phyloP scores from a whole-genome alignment of 2,888 invertebrate species.

The Crioceris asparagi region DNA sequence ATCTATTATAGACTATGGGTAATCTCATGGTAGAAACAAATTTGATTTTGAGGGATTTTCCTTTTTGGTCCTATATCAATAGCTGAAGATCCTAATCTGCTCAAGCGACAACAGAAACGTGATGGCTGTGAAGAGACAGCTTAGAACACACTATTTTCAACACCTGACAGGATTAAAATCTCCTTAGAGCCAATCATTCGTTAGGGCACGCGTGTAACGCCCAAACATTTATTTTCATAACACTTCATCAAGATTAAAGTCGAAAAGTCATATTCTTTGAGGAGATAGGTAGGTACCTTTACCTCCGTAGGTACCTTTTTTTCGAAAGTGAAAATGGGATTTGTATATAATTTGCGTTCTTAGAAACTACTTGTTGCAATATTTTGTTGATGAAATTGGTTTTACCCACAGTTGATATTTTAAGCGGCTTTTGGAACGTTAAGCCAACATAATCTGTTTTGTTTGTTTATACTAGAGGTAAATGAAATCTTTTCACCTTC shows the following conservation, averaged over 20 bases:
- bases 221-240: constrained; percentile 17
- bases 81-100: too few relatives aligned
- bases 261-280: constrained; percentile 10
- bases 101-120: too few relatives aligned
- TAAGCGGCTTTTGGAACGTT: constrained; percentile 2
- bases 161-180: constrained; percentile 15
- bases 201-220: constrained; percentile 16
- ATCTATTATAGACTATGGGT: too few relatives aligned
- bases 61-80: too few relatives aligned
- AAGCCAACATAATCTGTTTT: too few relatives aligned
- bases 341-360: constrained; percentile 2
- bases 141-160: constrained; percentile 17
- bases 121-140: too few relatives aligned
- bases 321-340: constrained; percentile 1
- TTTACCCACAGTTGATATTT: constrained; percentile 4
- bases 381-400: constrained; percentile 7
- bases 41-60: too few relatives aligned
- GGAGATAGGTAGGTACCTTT: neutral
- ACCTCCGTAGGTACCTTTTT: too few relatives aligned
- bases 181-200: constrained; percentile 10
- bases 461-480: too few relatives aligned
- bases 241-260: constrained; percentile 12
- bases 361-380: constrained; percentile 1
- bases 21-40: too few relatives aligned
- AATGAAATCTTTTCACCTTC: too few relatives aligned